Conservation (phyloP, 2,113 vertebrate species). For the Pelvicachromis taeniatus region DNA sequence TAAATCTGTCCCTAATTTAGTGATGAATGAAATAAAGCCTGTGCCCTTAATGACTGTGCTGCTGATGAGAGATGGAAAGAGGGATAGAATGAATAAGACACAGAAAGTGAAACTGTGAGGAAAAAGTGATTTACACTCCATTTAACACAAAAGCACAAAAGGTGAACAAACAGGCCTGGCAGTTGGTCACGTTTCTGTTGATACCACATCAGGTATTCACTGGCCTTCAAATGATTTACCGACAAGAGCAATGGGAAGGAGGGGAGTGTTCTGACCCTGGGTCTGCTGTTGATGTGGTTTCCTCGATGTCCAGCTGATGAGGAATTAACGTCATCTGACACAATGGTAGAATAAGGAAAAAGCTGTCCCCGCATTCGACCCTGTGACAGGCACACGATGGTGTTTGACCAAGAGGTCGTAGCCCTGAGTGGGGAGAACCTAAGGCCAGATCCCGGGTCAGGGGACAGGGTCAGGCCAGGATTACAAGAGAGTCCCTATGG, state of each 20-base stretch:
- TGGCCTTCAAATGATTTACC: background rate
- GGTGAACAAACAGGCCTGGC: background rate
- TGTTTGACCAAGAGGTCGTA: constrained; percentile 49
- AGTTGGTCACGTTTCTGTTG: constrained; percentile 11
- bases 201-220: background rate
- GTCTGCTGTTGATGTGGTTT: constrained; percentile 19
- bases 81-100: background rate
- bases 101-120: background rate
- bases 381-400: constrained; percentile 47
- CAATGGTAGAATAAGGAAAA: constrained; percentile 35
- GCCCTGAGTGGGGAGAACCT: constrained; percentile 23
- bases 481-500: constrained; percentile 43
- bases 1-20: constrained; percentile 29
- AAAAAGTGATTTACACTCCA: constrained; percentile 9
- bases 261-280: constrained; percentile 14
- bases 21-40: constrained; percentile 31
- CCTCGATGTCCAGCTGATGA: constrained; percentile 38
- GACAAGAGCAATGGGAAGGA: background rate
- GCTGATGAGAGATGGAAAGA: background rate
- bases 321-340: constrained; percentile 54
- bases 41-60: background rate
- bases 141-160: constrained; percentile 23
- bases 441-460: constrained; percentile 49
- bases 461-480: constrained; percentile 31
- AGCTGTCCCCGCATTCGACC: constrained; percentile 25